phyloP scores from a whole-genome alignment of 2,113 vertebrate species.

The Hymenochirus boettgeri region DNA sequence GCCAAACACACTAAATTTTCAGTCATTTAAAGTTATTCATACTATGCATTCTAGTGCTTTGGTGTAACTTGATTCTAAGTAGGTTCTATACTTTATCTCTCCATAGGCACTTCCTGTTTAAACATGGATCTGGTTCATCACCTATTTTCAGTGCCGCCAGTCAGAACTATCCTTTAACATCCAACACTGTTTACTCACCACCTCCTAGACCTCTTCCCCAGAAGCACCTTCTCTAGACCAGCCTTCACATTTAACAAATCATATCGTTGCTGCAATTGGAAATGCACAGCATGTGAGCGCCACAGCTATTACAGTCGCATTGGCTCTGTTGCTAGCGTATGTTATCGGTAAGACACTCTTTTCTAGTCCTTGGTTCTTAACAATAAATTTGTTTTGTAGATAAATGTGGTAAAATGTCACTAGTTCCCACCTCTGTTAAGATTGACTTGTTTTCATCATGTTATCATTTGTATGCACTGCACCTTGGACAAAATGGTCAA shows the following conservation, averaged over 20 bases:
- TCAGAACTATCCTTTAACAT: slow-evolving; percentile 92
- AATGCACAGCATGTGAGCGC: slow-evolving; percentile 92
- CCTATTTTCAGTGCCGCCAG: slow-evolving; percentile 89
- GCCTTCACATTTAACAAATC: slow-evolving; percentile 96
- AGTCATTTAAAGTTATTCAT: no score
- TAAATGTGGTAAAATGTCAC: no score
- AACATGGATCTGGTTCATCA: slow-evolving; percentile 91
- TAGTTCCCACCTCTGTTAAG: no score
- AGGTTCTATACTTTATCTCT: slow-evolving; percentile 46
- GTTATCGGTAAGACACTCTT: slow-evolving; percentile 82
- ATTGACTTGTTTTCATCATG: no score
- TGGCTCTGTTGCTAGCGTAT: slow-evolving; percentile 87
- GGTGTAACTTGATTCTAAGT: no score
- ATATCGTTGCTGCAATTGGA: slow-evolving; percentile 95
- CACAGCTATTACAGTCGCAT: slow-evolving; percentile 84
- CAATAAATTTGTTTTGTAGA: no score
- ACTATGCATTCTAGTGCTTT: slow-evolving; percentile 4
- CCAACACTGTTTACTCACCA: slow-evolving; percentile 92
- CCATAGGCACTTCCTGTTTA: slow-evolving; percentile 93
- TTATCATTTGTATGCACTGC: no score
- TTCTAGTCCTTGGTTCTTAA: no score
- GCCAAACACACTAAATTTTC: no score
- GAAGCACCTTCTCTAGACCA: slow-evolving; percentile 89
- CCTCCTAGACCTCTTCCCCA: slow-evolving; percentile 88
- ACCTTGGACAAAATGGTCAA: no score